A percentile compares a stretch with the other conserved stretches of the same genome.
phyloP scores from a whole-genome alignment of 2,797 vertebrate species.

The Danio kyathit region DNA sequence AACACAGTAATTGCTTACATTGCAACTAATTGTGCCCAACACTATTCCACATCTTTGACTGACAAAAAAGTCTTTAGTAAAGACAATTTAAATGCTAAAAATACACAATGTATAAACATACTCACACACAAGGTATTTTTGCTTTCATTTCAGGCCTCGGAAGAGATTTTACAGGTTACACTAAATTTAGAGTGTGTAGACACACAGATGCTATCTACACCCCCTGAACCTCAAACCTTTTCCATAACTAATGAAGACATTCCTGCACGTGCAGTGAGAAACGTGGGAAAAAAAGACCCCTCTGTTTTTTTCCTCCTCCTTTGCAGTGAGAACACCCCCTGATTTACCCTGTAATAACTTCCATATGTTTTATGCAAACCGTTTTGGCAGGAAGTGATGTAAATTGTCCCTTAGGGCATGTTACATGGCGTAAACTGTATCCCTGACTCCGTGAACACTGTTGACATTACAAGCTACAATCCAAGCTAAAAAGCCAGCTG shows the following conservation, averaged over 20 bases:
- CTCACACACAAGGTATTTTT: not conserved
- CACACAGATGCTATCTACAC: conserved; percentile 31
- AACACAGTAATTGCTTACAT: too few species aligned
- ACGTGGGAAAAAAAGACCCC: conserved; percentile 70
- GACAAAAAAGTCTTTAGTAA: conserved; percentile 4
- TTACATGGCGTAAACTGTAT: conserved; percentile 27
- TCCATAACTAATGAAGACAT: conserved; percentile 62
- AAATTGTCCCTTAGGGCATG: conserved; percentile 11
- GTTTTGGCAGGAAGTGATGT: conserved; percentile 76
- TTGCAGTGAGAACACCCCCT: conserved; percentile 19
- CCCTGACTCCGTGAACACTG: conserved; percentile 15
- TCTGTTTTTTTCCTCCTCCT: conserved; percentile 1
- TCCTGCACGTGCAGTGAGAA: conserved; percentile 63
- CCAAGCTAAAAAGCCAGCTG: not conserved
- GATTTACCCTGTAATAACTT: conserved; percentile 38
- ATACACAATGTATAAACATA: not conserved
- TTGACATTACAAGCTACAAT: conserved; percentile 17
- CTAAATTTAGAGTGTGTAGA: not conserved
- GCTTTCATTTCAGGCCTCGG: not conserved
- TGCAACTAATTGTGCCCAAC: too few species aligned
- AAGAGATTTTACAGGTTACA: not conserved
- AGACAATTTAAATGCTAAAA: not conserved
- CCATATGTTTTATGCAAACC: conserved; percentile 67
- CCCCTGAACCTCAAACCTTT: conserved; percentile 29
- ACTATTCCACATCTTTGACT: not conserved